These are phyloP conservation scores for Monoplex corrugatus DNA, from an alignment of 2,888 invertebrate genomes.

Conservation along the genomic window DNA sequence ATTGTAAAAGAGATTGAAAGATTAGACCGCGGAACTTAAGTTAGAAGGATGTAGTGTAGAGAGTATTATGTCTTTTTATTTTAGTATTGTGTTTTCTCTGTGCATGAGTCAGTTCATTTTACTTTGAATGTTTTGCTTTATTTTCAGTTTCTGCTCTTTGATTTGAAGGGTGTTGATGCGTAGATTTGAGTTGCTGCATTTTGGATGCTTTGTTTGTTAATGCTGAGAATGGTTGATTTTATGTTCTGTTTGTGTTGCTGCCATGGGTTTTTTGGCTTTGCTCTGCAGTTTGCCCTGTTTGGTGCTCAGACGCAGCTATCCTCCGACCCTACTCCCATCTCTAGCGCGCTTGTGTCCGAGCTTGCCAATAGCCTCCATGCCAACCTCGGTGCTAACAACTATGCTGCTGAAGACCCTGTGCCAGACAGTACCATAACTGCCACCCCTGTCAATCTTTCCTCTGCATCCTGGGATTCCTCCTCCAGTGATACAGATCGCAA, in stretches of 20 bases:
- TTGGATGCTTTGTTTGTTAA: background rate
- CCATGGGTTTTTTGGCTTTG: slow-evolving; percentile 38
- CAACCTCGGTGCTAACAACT: background rate
- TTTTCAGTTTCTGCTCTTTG: background rate
- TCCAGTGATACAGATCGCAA: slow-evolving; percentile 51
- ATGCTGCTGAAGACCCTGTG: slow-evolving; percentile 24
- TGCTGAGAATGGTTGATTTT: background rate
- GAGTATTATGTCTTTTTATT: background rate
- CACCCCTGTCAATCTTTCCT: slow-evolving; percentile 2
- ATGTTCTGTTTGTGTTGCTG: slow-evolving; percentile 24
- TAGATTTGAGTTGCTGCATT: slow-evolving; percentile 37
- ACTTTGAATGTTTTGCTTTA: background rate
- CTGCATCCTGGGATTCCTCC: slow-evolving; percentile 53
- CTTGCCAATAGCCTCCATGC: slow-evolving; percentile 26
- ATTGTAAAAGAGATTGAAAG: too few species aligned
- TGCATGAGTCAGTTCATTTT: background rate
- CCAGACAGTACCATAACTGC: background rate
- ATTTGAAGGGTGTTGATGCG: background rate
- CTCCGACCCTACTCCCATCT: slow-evolving; percentile 44
- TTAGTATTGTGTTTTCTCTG: background rate
- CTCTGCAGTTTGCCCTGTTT: slow-evolving; percentile 44
- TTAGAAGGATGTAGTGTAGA: background rate
- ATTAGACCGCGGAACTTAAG: background rate
- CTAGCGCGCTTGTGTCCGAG: slow-evolving; percentile 44
- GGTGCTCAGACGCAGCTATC: slow-evolving; percentile 44